Evolutionary conservation across 2,113 vertebrate genomes (phyloP), one percentile per base, ranked within the genome.

Genomic region (Anarrhichthys ocellatus): DNA sequence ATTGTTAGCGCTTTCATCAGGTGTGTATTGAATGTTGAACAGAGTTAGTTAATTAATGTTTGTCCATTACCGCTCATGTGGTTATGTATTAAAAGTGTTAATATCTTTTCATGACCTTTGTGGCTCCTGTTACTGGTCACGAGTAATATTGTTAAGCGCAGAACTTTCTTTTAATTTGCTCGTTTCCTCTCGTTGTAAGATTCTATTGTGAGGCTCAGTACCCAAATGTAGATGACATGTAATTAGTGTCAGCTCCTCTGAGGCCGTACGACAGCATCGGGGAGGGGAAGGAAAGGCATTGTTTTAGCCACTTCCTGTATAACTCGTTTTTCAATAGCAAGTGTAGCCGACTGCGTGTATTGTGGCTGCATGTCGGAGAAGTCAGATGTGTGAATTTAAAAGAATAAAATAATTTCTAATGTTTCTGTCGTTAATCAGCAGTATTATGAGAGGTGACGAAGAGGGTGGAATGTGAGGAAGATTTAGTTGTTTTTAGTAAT

Each of bases 241-340:
- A 68, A 82, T 83, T 81, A 83, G 61, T 15, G n/a, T 38, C 76
- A 83, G 71, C 84, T 83, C 50, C 20, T 84, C 38, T 73, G 73
- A 75, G 78, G 52, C 77, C 77, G 44, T 17, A 44, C 73, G 81
- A 78, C 85, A 78, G 80, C 88, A 27, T 11, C 0, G 32, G 32
- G 32, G 29, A 2, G 29, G 36, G 84, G 83, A 67, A 86, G 84
- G 85, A 87, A 85, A 79, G 62, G 59, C 86, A 86, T 92, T 91
- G 89, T 93, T 90, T 92, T 76, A 86, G 78, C 50, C 69, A 68
- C 84, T 93, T 94, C 92, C 92, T 94, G 93, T 81, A 85, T 34
- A 94, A 94, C 92, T 63, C 3, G 92, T 94, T 94, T 92, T 88
- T 90, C 88, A 77, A 63, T 83, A 18, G 84, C 70, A 76, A 81